These are phyloP conservation scores for Eupithecia dodoneata DNA, from an alignment of 2,888 invertebrate genomes.

Conservation along the genomic window DNA sequence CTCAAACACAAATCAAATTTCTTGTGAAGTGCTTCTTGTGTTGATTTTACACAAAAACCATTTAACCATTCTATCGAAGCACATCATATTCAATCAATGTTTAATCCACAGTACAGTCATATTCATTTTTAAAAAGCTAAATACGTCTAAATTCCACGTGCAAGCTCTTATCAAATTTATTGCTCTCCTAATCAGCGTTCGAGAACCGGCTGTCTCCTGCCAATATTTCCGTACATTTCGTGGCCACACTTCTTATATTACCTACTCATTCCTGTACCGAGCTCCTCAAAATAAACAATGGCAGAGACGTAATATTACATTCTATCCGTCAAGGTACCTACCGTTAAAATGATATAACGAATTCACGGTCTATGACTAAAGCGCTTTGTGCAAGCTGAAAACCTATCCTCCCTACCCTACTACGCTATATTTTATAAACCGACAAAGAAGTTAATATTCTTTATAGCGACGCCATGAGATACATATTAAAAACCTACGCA, in stretches of 20 bases:
- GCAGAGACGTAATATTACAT: conserved; percentile 28
- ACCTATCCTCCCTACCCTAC: neutral
- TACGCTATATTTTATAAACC: too few relatives aligned
- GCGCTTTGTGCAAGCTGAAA: neutral
- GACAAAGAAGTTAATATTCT: too few relatives aligned
- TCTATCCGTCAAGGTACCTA: neutral
- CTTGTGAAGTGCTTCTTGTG: neutral
- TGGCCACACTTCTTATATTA: conserved; percentile 33
- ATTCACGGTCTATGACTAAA: neutral
- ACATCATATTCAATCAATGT: neutral
- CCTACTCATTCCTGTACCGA: conserved; percentile 30
- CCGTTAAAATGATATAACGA: neutral
- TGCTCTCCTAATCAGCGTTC: neutral
- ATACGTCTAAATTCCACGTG: neutral
- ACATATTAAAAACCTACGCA: too few relatives aligned
- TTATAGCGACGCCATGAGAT: too few relatives aligned
- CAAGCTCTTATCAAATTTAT: neutral
- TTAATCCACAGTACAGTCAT: neutral
- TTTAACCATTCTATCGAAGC: neutral
- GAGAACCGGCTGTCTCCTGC: neutral
- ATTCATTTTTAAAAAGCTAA: neutral
- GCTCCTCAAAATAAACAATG: conserved; percentile 35
- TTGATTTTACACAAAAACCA: neutral
- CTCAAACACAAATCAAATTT: neutral
- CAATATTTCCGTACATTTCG: conserved; percentile 1